Conservation (phyloP, 2,888 invertebrate species). For the Scrobipalpa atriplicella region DNA sequence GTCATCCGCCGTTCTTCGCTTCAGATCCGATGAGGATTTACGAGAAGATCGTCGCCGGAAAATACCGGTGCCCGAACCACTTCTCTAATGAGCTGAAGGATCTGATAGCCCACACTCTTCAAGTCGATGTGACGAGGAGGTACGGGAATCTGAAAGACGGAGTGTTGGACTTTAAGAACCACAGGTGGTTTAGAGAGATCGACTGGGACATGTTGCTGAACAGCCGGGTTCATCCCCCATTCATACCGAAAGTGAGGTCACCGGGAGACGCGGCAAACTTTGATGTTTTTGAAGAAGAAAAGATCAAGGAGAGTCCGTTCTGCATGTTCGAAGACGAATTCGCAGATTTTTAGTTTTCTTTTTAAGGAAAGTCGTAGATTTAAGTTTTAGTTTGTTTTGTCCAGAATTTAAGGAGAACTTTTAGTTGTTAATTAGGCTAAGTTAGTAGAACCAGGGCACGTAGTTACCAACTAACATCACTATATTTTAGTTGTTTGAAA, state of each 20-base stretch:
- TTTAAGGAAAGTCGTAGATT: not conserved
- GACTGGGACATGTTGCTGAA: conserved; percentile 94
- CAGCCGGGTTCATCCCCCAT: conserved; percentile 86
- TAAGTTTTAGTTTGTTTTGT: too few relatives aligned
- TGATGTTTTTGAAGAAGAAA: conserved; percentile 83
- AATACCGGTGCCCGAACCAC: conserved; percentile 91
- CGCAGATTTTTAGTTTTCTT: conserved; percentile 81
- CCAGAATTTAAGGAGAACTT: not conserved
- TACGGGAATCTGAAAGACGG: conserved; percentile 96
- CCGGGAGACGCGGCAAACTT: conserved; percentile 89
- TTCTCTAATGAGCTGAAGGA: conserved; percentile 92
- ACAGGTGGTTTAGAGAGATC: conserved; percentile 94
- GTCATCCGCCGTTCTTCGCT: conserved; percentile 97
- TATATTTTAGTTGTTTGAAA: not conserved
- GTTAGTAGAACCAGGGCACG: not conserved
- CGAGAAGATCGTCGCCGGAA: conserved; percentile 95
- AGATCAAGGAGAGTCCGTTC: conserved; percentile 74
- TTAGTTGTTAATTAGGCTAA: conserved; percentile 1
- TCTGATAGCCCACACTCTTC: conserved; percentile 89
- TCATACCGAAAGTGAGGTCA: conserved; percentile 82
- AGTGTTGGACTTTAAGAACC: conserved; percentile 94
- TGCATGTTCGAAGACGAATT: conserved; percentile 86
- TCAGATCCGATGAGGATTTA: conserved; percentile 97
- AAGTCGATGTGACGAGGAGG: conserved; percentile 81
- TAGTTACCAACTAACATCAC: too few relatives aligned